phyloP scores from a whole-genome alignment of 2,888 invertebrate species.

The Formica aserva region DNA sequence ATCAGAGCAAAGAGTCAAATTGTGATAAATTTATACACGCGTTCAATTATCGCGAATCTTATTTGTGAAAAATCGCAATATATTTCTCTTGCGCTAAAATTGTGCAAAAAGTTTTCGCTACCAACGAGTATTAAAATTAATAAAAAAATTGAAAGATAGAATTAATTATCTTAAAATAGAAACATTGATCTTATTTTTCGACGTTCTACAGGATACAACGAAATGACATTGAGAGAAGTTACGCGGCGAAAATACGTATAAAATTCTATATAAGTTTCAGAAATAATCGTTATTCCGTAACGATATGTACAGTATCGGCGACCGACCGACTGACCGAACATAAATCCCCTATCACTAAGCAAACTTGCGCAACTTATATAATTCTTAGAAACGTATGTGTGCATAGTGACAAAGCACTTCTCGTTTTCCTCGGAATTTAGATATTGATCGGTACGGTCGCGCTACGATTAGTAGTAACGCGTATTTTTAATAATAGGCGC shows the following conservation, averaged over 20 bases:
- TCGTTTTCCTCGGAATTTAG: not conserved
- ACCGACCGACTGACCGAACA: constrained; percentile 23
- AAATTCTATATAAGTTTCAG: constrained; percentile 36
- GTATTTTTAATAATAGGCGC: constrained; percentile 47
- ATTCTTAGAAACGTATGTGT: constrained; percentile 1
- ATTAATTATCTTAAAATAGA: not conserved
- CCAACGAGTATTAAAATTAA: not conserved
- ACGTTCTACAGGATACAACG: not conserved
- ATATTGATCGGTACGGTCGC: constrained; percentile 33
- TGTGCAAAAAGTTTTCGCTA: not conserved
- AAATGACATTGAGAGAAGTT: constrained; percentile 14
- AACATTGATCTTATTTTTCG: not conserved
- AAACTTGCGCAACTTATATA: constrained; percentile 12
- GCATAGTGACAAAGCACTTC: not conserved
- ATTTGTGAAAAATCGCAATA: constrained; percentile 7
- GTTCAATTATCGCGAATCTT: constrained; percentile 4
- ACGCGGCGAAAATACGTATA: constrained; percentile 31
- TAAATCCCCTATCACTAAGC: not conserved
- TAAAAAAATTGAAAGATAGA: constrained; percentile 5
- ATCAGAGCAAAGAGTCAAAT: constrained; percentile 7
- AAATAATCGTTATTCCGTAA: constrained; percentile 42
- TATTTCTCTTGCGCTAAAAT: not conserved
- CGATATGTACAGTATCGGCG: constrained; percentile 34
- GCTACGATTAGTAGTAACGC: constrained; percentile 37
- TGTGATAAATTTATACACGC: not conserved